These are phyloP conservation scores for Clarias laeviceps DNA, from an alignment of 2,797 vertebrate species.

Conservation along the genomic window DNA sequence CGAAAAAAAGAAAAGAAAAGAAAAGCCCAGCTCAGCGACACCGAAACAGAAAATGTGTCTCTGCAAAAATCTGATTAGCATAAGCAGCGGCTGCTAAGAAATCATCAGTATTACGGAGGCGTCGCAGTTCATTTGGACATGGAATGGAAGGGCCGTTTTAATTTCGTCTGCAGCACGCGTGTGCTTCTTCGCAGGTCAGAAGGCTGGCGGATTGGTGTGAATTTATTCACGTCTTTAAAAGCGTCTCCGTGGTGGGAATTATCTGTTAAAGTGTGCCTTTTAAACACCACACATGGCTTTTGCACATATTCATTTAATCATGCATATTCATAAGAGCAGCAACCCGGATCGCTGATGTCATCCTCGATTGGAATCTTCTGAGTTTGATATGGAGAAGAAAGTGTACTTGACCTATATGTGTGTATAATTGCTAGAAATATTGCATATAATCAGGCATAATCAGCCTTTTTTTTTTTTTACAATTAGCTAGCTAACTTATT, in stretches of 20 bases:
- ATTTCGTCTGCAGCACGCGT: conserved; percentile 23
- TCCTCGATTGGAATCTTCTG: not conserved
- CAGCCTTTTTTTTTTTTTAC: not conserved
- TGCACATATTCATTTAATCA: conserved; percentile 57
- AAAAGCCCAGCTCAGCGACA: conserved; percentile 17
- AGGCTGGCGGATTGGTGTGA: conserved; percentile 66
- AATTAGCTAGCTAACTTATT: not conserved
- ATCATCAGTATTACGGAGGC: conserved; percentile 50
- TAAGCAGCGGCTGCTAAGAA: conserved; percentile 55
- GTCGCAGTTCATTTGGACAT: conserved; percentile 55
- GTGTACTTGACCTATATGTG: not conserved
- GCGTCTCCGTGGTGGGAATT: conserved; percentile 44
- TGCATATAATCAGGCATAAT: not conserved
- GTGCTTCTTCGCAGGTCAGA: conserved; percentile 53
- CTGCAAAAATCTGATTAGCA: conserved; percentile 65
- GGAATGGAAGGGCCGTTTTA: conserved; percentile 51
- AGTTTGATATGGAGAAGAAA: not conserved
- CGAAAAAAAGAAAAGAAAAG: conserved; percentile 2
- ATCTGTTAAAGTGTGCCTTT: conserved; percentile 54
- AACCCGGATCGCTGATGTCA: not conserved
- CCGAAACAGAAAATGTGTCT: conserved; percentile 22
- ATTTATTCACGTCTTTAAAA: conserved; percentile 64
- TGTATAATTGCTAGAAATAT: no score
- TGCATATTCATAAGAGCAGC: conserved; percentile 64
- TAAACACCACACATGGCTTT: conserved; percentile 59